Conservation (phyloP, 2,888 invertebrate genomes). For the Helleia helle region DNA sequence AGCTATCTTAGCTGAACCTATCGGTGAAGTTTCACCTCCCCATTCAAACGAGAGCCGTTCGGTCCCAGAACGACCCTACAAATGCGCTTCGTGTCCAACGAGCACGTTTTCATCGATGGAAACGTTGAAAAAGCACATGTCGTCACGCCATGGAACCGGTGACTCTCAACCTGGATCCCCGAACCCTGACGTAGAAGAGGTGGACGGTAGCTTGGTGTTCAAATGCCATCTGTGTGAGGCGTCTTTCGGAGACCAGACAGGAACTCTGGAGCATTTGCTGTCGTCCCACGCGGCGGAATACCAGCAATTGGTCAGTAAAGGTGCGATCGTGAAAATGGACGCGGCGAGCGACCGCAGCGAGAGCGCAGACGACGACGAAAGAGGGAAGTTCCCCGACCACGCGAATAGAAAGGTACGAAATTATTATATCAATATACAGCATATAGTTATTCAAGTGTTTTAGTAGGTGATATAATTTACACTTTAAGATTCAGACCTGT, state of each 20-base stretch:
- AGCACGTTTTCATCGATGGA: conserved; percentile 87
- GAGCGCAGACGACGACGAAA: conserved; percentile 77
- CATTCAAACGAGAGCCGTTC: conserved; percentile 68
- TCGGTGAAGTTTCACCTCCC: conserved; percentile 45
- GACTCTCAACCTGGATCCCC: conserved; percentile 61
- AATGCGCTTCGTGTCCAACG: conserved; percentile 86
- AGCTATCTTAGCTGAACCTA: conserved; percentile 55
- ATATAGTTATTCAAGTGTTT: no score
- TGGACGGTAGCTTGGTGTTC: conserved; percentile 82
- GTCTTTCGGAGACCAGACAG: conserved; percentile 85
- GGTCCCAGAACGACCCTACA: conserved; percentile 84
- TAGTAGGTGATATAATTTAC: no score
- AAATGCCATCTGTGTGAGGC: conserved; percentile 95
- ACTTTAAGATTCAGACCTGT: no score
- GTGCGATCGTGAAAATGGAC: conserved; percentile 78
- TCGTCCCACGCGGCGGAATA: conserved; percentile 84
- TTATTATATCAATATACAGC: no score
- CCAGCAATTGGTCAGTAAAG: conserved; percentile 86
- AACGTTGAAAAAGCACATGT: conserved; percentile 85
- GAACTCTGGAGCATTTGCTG: conserved; percentile 87
- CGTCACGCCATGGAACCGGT: conserved; percentile 77
- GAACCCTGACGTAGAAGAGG: conserved; percentile 39
- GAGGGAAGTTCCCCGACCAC: conserved; percentile 89
- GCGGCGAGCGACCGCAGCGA: conserved; percentile 77
- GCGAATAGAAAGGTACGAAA: conserved; percentile 85